Evolutionary conservation across 2,113 vertebrate genomes (phyloP).

Genomic region (Peromyscus californicus): DNA sequence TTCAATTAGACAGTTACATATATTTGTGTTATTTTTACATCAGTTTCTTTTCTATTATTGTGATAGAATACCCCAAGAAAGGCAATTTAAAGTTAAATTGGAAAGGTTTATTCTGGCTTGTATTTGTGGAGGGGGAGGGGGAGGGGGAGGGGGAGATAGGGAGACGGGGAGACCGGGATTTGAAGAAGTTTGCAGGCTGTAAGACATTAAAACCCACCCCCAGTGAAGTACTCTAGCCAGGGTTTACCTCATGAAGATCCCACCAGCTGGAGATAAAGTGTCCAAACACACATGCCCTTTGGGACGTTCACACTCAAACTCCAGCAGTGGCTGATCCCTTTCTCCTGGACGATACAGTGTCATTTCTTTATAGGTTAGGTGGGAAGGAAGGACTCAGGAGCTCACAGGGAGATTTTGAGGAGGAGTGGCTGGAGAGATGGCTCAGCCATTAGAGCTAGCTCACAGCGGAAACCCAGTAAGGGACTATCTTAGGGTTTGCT

Average conservation of each 20-base stretch:
- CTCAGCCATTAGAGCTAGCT: too few relatives aligned
- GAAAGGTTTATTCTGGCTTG: neutral
- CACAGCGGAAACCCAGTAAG: too few relatives aligned
- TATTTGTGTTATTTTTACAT: neutral
- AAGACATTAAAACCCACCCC: too few relatives aligned
- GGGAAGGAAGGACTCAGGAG: neutral
- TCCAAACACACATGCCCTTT: neutral
- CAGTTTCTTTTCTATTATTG: neutral
- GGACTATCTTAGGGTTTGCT: too few relatives aligned
- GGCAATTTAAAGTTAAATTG: neutral
- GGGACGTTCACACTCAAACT: neutral
- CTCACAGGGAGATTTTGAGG: constrained; percentile 51
- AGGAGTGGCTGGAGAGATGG: neutral
- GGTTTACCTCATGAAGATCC: too few relatives aligned
- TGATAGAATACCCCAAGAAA: neutral
- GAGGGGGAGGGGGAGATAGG: too few relatives aligned
- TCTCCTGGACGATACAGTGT: neutral
- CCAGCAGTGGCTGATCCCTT: neutral
- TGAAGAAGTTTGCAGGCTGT: too few relatives aligned
- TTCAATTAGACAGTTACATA: neutral
- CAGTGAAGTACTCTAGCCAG: too few relatives aligned
- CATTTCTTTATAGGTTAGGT: neutral
- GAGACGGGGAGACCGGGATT: too few relatives aligned
- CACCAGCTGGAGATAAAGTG: neutral
- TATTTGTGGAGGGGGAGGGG: neutral